Percentiles rank a stretch among this genome's conserved stretches.
These are phyloP conservation scores for Coelogynopora nodosa DNA, from an alignment of 2,888 invertebrate genomes.

Conservation along the genomic window DNA sequence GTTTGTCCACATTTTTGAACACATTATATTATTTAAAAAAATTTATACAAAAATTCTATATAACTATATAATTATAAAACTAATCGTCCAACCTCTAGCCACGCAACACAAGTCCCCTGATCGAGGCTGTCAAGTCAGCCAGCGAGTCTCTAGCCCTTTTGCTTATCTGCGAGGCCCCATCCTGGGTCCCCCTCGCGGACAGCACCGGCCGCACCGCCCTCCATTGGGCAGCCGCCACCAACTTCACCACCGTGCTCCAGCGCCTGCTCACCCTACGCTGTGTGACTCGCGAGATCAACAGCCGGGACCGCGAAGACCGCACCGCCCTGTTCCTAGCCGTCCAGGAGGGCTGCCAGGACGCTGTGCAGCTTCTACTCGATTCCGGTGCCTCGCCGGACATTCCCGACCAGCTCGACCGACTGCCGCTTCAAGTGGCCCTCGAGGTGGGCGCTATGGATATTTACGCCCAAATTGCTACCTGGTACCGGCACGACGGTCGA, in stretches of 20 bases:
- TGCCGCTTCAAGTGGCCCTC: not conserved
- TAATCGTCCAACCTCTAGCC: not conserved
- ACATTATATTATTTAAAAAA: too few species aligned
- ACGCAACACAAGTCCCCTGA: not conserved
- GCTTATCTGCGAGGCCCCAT: not conserved
- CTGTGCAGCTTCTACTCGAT: not conserved
- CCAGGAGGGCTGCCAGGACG: not conserved
- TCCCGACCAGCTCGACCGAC: not conserved
- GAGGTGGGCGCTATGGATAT: not conserved
- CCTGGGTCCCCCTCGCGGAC: not conserved
- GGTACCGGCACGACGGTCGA: not conserved
- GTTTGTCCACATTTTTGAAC: too few species aligned
- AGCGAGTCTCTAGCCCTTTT: not conserved
- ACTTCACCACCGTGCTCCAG: not conserved
- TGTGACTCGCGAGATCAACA: not conserved
- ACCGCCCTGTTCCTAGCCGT: not conserved
- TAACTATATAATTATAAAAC: too few species aligned
- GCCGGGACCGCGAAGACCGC: not conserved
- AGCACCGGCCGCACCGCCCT: not conserved
- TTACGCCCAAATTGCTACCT: not conserved
- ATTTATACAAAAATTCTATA: too few species aligned
- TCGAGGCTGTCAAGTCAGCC: not conserved
- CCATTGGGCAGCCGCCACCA: not conserved
- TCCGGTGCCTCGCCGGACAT: not conserved
- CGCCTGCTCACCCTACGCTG: not conserved